A percentile compares a stretch with the other conserved stretches of the same genome.
Evolutionary conservation across 2,113 vertebrate genomes (phyloP).

Genomic region (Nycticebus coucang): DNA sequence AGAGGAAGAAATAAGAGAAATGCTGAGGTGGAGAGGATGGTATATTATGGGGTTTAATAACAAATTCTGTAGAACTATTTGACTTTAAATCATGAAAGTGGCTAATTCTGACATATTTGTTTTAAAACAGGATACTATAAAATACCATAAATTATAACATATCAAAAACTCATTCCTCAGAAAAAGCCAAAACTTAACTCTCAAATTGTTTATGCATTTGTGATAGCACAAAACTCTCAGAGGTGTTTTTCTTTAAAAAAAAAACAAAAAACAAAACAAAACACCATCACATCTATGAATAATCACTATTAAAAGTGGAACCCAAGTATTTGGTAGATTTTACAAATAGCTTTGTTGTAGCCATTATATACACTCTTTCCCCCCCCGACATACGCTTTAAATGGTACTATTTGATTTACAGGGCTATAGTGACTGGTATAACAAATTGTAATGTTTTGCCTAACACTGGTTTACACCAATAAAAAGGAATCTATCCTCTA

Average conservation of each 20-base stretch:
- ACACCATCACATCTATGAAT: background rate
- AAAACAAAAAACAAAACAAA: too few species aligned
- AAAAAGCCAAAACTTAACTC: constrained; percentile 10
- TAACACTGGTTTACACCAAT: constrained; percentile 56
- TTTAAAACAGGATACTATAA: background rate
- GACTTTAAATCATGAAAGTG: background rate
- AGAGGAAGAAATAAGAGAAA: too few species aligned
- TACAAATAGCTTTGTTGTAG: constrained; percentile 48
- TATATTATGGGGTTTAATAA: too few species aligned
- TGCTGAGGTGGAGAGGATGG: too few species aligned
- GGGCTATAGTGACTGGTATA: constrained; percentile 10
- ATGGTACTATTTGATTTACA: constrained; percentile 33
- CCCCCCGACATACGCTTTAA: background rate
- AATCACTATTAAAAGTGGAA: constrained; percentile 22
- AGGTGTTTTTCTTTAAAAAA: background rate
- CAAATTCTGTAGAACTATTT: too few species aligned
- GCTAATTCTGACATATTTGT: background rate
- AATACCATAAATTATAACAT: constrained; percentile 22
- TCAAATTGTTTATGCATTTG: background rate
- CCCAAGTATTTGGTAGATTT: background rate
- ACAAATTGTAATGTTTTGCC: background rate
- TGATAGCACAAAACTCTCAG: background rate
- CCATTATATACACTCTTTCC: background rate
- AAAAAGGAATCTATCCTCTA: constrained; percentile 50
- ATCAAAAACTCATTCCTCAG: background rate